Percentiles rank a stretch among this genome's conserved stretches.
Conservation (phyloP, 2,797 vertebrate genomes). For the Chaunax sp. region DNA sequence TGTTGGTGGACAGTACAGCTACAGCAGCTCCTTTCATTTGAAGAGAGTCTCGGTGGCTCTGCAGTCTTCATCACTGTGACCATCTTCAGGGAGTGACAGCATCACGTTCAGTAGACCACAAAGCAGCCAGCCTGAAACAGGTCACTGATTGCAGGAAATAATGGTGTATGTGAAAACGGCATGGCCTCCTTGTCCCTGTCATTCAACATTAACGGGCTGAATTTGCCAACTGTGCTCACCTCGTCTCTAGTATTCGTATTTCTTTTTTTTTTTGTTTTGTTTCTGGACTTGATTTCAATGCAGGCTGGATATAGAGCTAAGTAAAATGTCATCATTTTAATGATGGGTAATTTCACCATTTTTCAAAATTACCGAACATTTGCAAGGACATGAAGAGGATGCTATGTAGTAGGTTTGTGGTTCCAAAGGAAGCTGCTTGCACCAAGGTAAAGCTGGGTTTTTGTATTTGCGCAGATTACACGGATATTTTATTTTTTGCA, state of each 20-base stretch:
- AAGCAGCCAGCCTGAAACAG: constrained; percentile 24
- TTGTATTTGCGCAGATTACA: constrained; percentile 4
- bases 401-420: too few relatives aligned
- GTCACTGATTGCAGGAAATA: constrained; percentile 18
- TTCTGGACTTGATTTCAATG: background rate
- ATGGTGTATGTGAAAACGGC: background rate
- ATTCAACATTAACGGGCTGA: background rate
- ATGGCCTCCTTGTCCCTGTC: background rate
- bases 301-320: background rate
- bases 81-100: background rate
- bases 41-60: background rate
- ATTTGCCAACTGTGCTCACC: background rate
- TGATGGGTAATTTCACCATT: fast-evolving
- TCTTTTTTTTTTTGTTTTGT: background rate
- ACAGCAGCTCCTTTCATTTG: background rate
- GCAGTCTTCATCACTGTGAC: background rate
- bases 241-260: too few relatives aligned
- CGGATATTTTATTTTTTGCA: too few relatives aligned
- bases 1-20: background rate
- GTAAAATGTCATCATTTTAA: background rate
- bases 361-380: background rate
- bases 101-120: background rate
- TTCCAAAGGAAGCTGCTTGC: background rate
- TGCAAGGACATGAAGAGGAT: background rate
- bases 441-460: background rate